Evolutionary conservation across 2,888 invertebrate species (phyloP), one percentile per base, ranked within the genome.

Genomic region (Phytoseiulus persimilis): DNA sequence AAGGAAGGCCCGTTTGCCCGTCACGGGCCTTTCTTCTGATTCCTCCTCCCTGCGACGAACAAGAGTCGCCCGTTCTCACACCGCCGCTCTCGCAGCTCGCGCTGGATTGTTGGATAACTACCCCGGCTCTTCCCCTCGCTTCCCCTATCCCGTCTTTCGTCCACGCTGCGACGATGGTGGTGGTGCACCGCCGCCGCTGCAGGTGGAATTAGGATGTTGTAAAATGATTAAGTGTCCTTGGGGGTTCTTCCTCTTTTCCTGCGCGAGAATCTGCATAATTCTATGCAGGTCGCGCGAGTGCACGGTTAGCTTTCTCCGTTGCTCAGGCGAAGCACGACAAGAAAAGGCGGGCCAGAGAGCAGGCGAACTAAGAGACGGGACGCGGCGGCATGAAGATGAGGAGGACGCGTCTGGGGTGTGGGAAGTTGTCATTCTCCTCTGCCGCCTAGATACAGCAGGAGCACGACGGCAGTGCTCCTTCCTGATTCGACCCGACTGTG

Each of bases 221-320:
- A 65, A 65, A 65, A 65, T 65, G 65, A 65, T 65, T 65, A 65
- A 65, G 65, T 65, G 65, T 65, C 65, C 65, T 65, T 65, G 65
- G 65, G 65, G 65, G 65, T 23, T 65, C 65, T 65, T 65, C 65
- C 65, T 65, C 39, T 65, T 65, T 65, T 65, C 65, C 65, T 14
- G 65, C 18, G 65, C 23, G 65, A 65, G 65, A 65, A 65, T 65
- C 65, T 65, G 65, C 65, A 65, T 65, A 65, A 65, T 65, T 65
- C 65, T 65, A 65, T 65, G 65, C 65, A 28, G 65, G 23, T 65
- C 28, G 65, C 65, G 65, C 65, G 1, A 23, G 65, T 14, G 65
- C 65, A 65, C 28, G 65, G 65, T 65, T 65, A 65, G 65, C 65
- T 65, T 28, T 28, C 65, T 23, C 23, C 28, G 18, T 23, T 65